Evolutionary conservation across 2,113 vertebrate species (phyloP).

Genomic region (Channa maculata): DNA sequence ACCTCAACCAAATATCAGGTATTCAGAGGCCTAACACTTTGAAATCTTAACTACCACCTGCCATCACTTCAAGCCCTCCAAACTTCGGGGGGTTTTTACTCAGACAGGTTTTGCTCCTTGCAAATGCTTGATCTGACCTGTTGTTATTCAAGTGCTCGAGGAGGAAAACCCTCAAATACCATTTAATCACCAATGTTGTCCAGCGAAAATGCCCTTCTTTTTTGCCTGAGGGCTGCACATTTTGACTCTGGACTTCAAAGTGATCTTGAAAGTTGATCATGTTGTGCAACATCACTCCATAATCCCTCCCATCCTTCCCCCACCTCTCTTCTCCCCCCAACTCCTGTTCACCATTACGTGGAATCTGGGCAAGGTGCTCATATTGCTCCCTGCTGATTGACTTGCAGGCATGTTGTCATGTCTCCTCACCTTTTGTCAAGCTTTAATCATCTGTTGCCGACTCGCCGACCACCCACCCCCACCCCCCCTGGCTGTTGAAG

Average conservation of each 20-base stretch:
- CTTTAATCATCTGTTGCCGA: conserved; percentile 76
- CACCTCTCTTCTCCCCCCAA: background rate
- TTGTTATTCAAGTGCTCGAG: conserved; percentile 24
- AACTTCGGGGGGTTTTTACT: conserved; percentile 21
- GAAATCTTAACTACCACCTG: conserved; percentile 75
- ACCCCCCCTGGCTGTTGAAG: background rate
- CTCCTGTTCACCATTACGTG: conserved; percentile 62
- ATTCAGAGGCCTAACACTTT: conserved; percentile 55
- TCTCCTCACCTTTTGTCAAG: conserved; percentile 71
- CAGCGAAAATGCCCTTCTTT: background rate
- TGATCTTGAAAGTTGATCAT: conserved; percentile 63
- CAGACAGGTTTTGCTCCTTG: conserved; percentile 21
- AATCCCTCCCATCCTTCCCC: conserved; percentile 17
- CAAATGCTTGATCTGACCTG: conserved; percentile 40
- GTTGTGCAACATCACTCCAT: conserved; percentile 64
- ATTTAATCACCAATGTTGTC: conserved; percentile 60
- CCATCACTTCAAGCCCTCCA: conserved; percentile 43
- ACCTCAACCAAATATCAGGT: conserved; percentile 36
- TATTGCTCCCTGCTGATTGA: conserved; percentile 81
- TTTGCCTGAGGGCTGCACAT: conserved; percentile 7
- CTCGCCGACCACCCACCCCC: background rate
- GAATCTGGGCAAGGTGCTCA: conserved; percentile 64
- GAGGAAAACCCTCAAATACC: conserved; percentile 29
- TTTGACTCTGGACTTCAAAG: conserved; percentile 69
- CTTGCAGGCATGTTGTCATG: conserved; percentile 72